Evolutionary conservation across 64 coral and sea anemone genomes (phyloP).

Genomic region (Stylophora pistillata): DNA sequence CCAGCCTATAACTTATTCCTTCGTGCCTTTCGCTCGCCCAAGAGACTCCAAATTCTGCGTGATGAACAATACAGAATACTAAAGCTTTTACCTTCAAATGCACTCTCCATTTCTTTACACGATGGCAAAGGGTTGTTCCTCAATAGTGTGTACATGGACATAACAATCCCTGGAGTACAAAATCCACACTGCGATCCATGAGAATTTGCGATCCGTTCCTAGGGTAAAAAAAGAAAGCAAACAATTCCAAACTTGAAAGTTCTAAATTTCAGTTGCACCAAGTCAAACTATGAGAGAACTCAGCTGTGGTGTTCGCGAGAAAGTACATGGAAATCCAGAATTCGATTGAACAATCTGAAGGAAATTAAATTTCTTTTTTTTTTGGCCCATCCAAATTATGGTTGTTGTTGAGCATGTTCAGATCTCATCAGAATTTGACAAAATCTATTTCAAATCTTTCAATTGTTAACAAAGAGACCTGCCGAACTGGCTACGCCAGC

Average conservation of each 20-base stretch:
- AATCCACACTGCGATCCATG: slow-evolving; percentile 97
- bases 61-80: neutral
- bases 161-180: slow-evolving; percentile 92
- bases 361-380: too few relatives aligned
- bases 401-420: too few relatives aligned
- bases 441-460: too few relatives aligned
- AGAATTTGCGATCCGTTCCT: slow-evolving; percentile 84
- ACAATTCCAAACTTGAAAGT: neutral
- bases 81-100: slow-evolving; percentile 84
- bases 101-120: slow-evolving; percentile 79
- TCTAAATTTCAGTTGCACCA: neutral
- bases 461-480: neutral
- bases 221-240: neutral
- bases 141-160: slow-evolving; percentile 85
- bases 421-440: too few relatives aligned
- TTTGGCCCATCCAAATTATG: too few relatives aligned
- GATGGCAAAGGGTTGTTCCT: slow-evolving; percentile 87
- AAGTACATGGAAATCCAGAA: too few relatives aligned
- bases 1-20: too few relatives aligned
- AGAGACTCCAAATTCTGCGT: neutral
- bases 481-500: neutral
- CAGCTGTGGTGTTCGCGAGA: too few relatives aligned
- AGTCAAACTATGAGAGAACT: neutral
- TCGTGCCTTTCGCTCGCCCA: neutral
- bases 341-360: too few relatives aligned